Evolutionary conservation across 1,140 invertebrate genomes (phyloP).

Genomic region (Platorchestia sp.): DNA sequence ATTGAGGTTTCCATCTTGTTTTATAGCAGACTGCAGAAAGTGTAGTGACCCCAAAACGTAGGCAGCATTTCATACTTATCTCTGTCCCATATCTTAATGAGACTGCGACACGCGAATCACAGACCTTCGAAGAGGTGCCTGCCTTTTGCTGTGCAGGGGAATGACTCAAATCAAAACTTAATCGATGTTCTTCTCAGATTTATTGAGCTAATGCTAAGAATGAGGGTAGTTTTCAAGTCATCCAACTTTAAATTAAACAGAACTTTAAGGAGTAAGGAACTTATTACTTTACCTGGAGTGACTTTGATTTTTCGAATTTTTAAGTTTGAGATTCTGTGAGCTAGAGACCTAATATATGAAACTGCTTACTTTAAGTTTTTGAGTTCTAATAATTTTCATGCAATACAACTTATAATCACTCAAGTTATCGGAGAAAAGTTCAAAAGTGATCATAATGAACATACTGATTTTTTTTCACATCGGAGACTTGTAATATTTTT

Average conservation of each 20-base stretch:
- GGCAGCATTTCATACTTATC: conserved; percentile 1
- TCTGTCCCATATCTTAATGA: conserved; percentile 32
- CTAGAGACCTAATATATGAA: neutral
- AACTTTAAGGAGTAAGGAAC: neutral
- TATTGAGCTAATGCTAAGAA: neutral
- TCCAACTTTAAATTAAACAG: neutral
- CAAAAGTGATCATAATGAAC: too few species aligned
- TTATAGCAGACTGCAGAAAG: neutral
- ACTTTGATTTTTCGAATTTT: too few species aligned
- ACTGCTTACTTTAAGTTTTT: neutral
- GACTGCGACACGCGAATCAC: neutral
- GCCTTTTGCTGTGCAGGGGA: neutral
- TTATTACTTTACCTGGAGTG: neutral
- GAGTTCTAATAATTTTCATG: too few species aligned
- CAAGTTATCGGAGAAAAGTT: too few species aligned
- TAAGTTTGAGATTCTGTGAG: neutral
- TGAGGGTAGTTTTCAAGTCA: neutral
- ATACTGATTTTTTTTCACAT: too few species aligned
- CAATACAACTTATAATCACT: too few species aligned
- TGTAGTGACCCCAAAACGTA: neutral
- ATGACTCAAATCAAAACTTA: neutral
- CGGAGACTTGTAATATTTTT: too few species aligned
- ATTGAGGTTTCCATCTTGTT: neutral
- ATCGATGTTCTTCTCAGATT: neutral
- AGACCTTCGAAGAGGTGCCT: neutral